Conservation (phyloP, 2,113 vertebrate genomes). For the Stigmatopora nigra region DNA sequence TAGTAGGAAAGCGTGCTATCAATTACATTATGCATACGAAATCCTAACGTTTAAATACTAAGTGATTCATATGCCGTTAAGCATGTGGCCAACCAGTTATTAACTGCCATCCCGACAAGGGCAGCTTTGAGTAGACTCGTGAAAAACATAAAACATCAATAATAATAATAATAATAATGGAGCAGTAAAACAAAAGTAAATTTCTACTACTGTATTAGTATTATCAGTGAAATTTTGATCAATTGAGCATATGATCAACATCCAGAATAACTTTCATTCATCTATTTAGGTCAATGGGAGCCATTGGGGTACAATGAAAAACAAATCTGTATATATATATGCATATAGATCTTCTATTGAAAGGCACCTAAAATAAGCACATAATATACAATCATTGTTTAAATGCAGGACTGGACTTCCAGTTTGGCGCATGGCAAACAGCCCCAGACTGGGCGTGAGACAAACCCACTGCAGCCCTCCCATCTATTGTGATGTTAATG, state of each 20-base stretch:
- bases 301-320: too few relatives aligned
- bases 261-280: too few relatives aligned
- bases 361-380: not conserved
- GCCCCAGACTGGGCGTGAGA: slow-evolving; percentile 43
- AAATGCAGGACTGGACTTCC: slow-evolving; percentile 31
- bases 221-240: too few relatives aligned
- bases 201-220: too few relatives aligned
- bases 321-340: not conserved
- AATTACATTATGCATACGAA: not conserved
- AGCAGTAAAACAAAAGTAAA: too few relatives aligned
- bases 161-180: too few relatives aligned
- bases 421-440: slow-evolving; percentile 35
- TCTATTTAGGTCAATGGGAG: not conserved
- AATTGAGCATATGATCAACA: too few relatives aligned
- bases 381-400: not conserved
- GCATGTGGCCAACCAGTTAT: not conserved
- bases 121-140: too few relatives aligned
- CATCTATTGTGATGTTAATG: slow-evolving; percentile 73
- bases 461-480: slow-evolving; percentile 32
- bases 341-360: not conserved
- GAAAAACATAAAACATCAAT: too few relatives aligned
- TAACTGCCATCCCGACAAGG: not conserved
- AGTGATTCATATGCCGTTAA: too few relatives aligned
- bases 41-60: not conserved
- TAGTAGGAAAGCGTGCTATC: not conserved